A percentile compares a stretch with the other conserved stretches of the same genome.
Conservation (phyloP, 2,888 invertebrate genomes). For the Synergus japonicus region DNA sequence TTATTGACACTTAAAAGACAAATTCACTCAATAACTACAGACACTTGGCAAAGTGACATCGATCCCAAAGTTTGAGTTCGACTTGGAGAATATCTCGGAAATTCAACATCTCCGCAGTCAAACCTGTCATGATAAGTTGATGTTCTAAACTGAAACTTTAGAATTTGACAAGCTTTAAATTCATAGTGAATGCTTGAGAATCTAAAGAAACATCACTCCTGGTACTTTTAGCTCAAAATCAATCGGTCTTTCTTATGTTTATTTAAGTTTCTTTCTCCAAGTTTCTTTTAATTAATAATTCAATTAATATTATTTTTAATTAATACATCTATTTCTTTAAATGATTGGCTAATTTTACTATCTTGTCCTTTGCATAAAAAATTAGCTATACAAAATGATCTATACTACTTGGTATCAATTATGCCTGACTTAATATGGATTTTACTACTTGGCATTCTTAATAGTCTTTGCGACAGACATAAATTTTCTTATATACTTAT, state of each 20-base stretch:
- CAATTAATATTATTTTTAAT: too few species aligned
- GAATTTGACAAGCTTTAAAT: background rate
- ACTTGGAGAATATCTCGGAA: too few species aligned
- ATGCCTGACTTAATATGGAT: background rate
- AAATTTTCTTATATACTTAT: background rate
- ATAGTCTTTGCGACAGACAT: too few species aligned
- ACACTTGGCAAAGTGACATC: slow-evolving; percentile 2
- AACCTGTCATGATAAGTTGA: background rate
- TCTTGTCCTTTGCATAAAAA: too few species aligned
- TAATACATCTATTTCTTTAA: too few species aligned
- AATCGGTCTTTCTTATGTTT: too few species aligned
- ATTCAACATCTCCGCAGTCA: background rate
- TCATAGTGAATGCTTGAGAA: background rate
- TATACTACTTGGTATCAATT: background rate
- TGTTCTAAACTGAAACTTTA: background rate
- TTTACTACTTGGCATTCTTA: accelerated
- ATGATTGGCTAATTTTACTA: too few species aligned
- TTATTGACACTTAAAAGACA: background rate
- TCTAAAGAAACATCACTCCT: background rate
- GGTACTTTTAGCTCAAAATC: background rate
- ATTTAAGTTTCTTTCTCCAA: too few species aligned
- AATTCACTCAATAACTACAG: slow-evolving; percentile 8
- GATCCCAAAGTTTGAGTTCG: slow-evolving; percentile 3
- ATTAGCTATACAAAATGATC: background rate
- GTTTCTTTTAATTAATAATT: too few species aligned